Conservation (phyloP, 2,797 vertebrate species). For the Buceros bicornis region DNA sequence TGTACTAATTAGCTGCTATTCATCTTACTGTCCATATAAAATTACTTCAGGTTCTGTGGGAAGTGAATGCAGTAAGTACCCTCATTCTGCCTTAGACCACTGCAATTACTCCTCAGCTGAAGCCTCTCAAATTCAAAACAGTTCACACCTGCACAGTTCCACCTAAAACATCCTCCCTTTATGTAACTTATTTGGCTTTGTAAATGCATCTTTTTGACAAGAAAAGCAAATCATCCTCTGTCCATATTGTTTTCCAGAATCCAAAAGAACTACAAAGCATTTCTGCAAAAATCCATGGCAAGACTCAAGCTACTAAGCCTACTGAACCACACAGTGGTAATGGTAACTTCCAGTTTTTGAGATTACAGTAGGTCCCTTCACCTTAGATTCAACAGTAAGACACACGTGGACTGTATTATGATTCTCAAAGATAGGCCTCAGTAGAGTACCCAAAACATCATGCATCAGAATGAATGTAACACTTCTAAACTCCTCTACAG, state of each 20-base stretch:
- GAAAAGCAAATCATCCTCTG: background rate
- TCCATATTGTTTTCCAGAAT: background rate
- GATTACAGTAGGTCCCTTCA: background rate
- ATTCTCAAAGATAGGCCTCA: background rate
- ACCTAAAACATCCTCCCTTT: background rate
- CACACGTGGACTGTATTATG: fast-evolving
- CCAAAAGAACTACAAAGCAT: background rate
- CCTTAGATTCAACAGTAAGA: background rate
- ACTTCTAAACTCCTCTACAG: background rate
- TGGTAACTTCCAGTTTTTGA: background rate
- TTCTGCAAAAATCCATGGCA: background rate
- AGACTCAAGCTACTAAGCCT: background rate
- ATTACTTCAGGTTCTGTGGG: background rate
- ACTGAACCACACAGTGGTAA: background rate
- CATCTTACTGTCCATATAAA: background rate
- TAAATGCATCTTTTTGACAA: background rate
- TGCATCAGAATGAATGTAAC: background rate
- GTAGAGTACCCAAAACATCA: background rate
- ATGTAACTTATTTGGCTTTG: background rate
- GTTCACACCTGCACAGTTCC: background rate
- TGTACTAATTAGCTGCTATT: background rate
- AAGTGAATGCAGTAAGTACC: background rate
- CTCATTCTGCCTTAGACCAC: background rate
- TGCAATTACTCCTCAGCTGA: background rate
- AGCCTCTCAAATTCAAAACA: background rate